Evolutionary conservation across 2,113 vertebrate genomes (phyloP), one percentile per base, ranked within the genome.

Genomic region (Trochalopteron elliotii): DNA sequence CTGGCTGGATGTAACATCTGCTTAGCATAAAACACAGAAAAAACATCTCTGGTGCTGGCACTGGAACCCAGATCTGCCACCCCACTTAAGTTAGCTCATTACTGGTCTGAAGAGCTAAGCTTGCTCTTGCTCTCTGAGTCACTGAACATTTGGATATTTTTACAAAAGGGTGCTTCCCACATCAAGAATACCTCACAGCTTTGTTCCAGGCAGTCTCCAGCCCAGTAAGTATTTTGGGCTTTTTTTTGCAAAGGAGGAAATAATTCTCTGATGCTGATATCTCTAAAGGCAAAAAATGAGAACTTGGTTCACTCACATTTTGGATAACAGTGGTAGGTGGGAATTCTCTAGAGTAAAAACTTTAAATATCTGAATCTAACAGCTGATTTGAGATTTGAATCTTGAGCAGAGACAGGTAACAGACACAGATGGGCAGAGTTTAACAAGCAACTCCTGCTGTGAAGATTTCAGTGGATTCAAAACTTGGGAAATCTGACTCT

Each of bases 111-210:
- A 95, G 10, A 63, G 88, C 53, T 90, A 80, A 88, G 90, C 55
- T 94, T 90, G 88, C 82, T 94, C 53, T 85, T 72, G 44, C 47
- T 87, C 50, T 65, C 92, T 95, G 95, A 97, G 94, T 97, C 96
- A 97, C 45, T 69, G 59, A 92, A 53, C 90, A 86, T 65, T 94
- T 87, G 44, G 52, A 57, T 93, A 87, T 83, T 93, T 91, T 86
- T 65, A 92, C 79, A 83, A 93, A 95, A 93, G 85, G 79, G 35
- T 9, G 31, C 67, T 96, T 88, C 95, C 94, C 95, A 96, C 96
- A 96, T 95, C 82, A 97, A 97, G 70, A 93, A 93, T 85, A 96
- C 85, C 90, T 94, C 79, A 53, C n/a, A 83, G 70, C 90, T 95
- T 94, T 93, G 82, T 97, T 94, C 90, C 79, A 85, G 75, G 75